These are phyloP conservation scores for Montipora sp. DNA, from an alignment of 64 coral and sea anemone species.

Conservation along the genomic window DNA sequence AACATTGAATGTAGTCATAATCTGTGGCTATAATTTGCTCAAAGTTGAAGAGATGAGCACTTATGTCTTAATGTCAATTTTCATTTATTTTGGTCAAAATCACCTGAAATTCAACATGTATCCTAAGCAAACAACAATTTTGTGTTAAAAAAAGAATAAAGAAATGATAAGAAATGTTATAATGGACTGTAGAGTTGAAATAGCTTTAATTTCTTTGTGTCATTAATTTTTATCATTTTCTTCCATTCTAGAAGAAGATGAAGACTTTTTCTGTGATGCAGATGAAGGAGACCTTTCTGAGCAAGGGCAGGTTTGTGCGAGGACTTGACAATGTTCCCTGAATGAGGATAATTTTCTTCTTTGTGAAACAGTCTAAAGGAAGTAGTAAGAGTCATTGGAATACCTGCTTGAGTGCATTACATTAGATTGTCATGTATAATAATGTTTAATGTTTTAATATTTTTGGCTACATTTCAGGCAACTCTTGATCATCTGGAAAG, in stretches of 20 bases:
- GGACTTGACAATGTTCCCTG: background rate
- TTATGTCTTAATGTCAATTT: too few relatives aligned
- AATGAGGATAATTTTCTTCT: too few relatives aligned
- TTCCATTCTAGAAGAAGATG: conserved; percentile 37
- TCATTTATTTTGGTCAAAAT: background rate
- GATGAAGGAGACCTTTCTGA: conserved; percentile 83
- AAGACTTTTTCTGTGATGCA: conserved; percentile 88
- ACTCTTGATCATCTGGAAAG: conserved; percentile 86
- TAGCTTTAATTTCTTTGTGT: background rate
- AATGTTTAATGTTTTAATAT: background rate
- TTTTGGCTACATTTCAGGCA: conserved; percentile 59
- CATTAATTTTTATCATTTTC: background rate
- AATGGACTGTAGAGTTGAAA: background rate
- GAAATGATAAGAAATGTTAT: too few relatives aligned
- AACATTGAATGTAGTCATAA: too few relatives aligned
- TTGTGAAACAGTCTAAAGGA: too few relatives aligned
- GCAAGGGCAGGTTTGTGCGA: conserved; percentile 75
- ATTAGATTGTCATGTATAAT: too few relatives aligned
- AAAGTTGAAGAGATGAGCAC: too few relatives aligned
- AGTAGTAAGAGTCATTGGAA: too few relatives aligned
- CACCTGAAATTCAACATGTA: background rate
- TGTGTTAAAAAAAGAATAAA: background rate
- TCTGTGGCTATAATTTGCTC: too few relatives aligned
- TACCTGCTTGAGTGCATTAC: too few relatives aligned
- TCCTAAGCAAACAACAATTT: background rate